Evolutionary conservation across 2,797 vertebrate species (phyloP), one percentile per base, ranked within the genome.

Genomic region (Syngnathus acus): DNA sequence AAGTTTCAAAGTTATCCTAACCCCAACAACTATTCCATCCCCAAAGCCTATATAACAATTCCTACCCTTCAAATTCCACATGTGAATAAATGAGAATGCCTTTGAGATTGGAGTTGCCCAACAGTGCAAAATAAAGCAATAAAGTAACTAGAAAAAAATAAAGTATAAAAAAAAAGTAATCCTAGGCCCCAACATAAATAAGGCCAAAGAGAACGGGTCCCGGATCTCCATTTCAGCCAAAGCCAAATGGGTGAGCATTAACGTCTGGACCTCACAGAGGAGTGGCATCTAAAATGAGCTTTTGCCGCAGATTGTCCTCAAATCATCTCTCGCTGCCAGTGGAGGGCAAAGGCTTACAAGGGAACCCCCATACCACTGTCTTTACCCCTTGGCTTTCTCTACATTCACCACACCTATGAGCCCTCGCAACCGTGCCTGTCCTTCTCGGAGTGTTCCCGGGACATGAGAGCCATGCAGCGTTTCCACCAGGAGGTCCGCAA

Each of bases 311-410:
- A 89, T 19, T 97, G 95, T 76, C 94, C 95, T 0, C 82, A 92
- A 58, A 88, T 97, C 57, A 87, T 94, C 39, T 88, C 93, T 1
- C 93, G 94, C 9, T 98, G 95, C 77, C 90, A 93, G 82, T 98
- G 95, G 95, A 89, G 84, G 1, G 94, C 95, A 1, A 85, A 77
- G 2, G 81, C 90, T 0, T 82, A 86, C 54, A 69, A 43, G 11
- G 88, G 89, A 19, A 80, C 71, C 17, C 92, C 93, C 0, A 65
- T 43, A 0, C 80, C 71, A 0, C 82, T 96, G 68, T 65, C 71
- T 3, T 86, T 88, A 8, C 94, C 94, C 0, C 84, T 98, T 10
- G 59, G 58, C 0, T 92, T 88, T 5, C 67, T 97, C 50, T 96
- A 90, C 37, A 84, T 97, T 72, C 95, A 97, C 72, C 95, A 98